A percentile compares a stretch with the other conserved stretches of the same genome.
Evolutionary conservation across 2,888 invertebrate species (phyloP).

Genomic region (Allygus modestus): DNA sequence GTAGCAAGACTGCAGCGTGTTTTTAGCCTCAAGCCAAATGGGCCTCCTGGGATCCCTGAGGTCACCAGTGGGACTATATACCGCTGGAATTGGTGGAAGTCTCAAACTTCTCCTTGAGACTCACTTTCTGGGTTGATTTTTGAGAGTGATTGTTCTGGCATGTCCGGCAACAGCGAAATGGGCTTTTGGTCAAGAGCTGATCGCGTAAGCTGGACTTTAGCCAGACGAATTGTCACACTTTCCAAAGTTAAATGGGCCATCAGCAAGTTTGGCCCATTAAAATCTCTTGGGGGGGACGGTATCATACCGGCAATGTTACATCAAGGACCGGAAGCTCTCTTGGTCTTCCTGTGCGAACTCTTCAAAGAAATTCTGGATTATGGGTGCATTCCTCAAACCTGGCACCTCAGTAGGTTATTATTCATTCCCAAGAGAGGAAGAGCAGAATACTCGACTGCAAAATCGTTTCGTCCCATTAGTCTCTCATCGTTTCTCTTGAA

Average conservation of each 20-base stretch:
- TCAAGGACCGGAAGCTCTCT: constrained; percentile 20
- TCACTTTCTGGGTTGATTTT: constrained; percentile 21
- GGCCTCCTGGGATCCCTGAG: too few species aligned
- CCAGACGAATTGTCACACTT: constrained; percentile 1
- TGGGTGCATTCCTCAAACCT: background rate
- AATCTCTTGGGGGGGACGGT: background rate
- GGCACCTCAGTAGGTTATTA: background rate
- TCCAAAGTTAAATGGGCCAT: constrained; percentile 44
- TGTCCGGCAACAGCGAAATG: too few species aligned
- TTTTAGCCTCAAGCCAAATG: too few species aligned
- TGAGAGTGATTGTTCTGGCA: background rate
- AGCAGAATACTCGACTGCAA: background rate
- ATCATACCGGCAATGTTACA: constrained; percentile 30
- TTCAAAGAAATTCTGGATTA: constrained; percentile 26
- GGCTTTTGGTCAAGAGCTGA: constrained; percentile 9
- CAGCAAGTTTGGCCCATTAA: constrained; percentile 9
- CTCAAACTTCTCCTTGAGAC: constrained; percentile 39
- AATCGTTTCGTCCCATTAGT: background rate
- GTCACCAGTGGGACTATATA: too few species aligned
- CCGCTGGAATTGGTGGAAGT: too few species aligned
- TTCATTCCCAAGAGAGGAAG: background rate
- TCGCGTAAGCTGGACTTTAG: constrained; percentile 28
- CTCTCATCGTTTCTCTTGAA: background rate
- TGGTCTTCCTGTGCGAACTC: constrained; percentile 20
- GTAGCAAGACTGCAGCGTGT: background rate